Percentiles rank a stretch among this genome's conserved stretches.
phyloP scores from a whole-genome alignment of 1,140 invertebrate genomes.

The Maniola jurtina region DNA sequence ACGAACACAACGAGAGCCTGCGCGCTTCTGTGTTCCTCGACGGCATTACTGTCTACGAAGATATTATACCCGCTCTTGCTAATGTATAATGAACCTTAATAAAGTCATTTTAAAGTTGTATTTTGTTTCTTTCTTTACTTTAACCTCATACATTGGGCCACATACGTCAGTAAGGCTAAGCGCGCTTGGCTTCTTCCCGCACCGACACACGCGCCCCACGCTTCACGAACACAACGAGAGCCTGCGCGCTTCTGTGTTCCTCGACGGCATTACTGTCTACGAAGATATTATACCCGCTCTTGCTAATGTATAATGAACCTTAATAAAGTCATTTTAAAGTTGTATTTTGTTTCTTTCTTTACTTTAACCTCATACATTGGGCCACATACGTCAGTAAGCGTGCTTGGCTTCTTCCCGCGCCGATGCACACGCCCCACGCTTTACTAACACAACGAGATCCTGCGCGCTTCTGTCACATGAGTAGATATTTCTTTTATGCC shows the following conservation, averaged over 20 bases:
- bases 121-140: not conserved
- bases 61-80: conserved; percentile 65
- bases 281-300: conserved; percentile 81
- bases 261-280: conserved; percentile 87
- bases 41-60: no score
- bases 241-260: conserved; percentile 46
- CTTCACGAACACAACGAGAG: not conserved
- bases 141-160: no score
- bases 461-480: conserved; percentile 83
- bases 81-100: conserved; percentile 51
- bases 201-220: no score
- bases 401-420: conserved; percentile 90
- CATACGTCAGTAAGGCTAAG: no score
- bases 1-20: no score
- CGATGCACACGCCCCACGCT: conserved; percentile 85
- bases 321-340: no score
- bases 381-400: conserved; percentile 78
- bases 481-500: no score
- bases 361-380: no score
- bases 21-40: no score
- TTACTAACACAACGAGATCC: conserved; percentile 90
- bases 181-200: no score
- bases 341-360: not conserved
- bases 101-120: no score
- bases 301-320: conserved; percentile 65